Percentiles rank a stretch among this genome's conserved stretches.
Conservation (phyloP, 2,888 invertebrate species). For the Metellina segmentata region DNA sequence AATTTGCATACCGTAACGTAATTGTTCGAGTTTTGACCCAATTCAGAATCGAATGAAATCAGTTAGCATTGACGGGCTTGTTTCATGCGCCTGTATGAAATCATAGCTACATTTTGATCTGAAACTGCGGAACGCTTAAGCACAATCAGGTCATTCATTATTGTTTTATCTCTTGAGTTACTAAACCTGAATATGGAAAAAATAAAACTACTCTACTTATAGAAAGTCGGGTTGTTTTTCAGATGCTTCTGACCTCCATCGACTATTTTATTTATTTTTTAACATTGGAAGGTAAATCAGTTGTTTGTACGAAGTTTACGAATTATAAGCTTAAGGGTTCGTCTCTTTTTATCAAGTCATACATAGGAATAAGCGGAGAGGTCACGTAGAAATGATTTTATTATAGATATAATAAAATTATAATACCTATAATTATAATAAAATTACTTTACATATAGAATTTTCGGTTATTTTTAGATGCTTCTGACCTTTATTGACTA, state of each 20-base stretch:
- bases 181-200: background rate
- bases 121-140: background rate
- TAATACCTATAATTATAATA: too few relatives aligned
- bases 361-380: too few relatives aligned
- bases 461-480: too few relatives aligned
- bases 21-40: conserved; percentile 20
- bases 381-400: too few relatives aligned
- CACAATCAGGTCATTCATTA: conserved; percentile 8
- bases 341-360: too few relatives aligned
- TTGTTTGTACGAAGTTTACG: too few relatives aligned
- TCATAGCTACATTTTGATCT: background rate
- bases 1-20: conserved; percentile 26
- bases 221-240: background rate
- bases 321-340: too few relatives aligned
- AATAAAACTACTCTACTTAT: background rate
- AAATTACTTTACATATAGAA: too few relatives aligned
- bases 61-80: background rate
- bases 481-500: too few relatives aligned
- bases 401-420: too few relatives aligned
- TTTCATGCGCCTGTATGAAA: background rate
- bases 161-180: background rate
- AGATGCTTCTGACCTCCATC: background rate
- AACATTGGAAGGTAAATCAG: too few relatives aligned
- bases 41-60: conserved; percentile 23
- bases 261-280: too few relatives aligned